Evolutionary conservation across 1,140 invertebrate genomes (phyloP), one percentile per base, ranked within the genome.

Genomic region (Campoletis sonorensis): DNA sequence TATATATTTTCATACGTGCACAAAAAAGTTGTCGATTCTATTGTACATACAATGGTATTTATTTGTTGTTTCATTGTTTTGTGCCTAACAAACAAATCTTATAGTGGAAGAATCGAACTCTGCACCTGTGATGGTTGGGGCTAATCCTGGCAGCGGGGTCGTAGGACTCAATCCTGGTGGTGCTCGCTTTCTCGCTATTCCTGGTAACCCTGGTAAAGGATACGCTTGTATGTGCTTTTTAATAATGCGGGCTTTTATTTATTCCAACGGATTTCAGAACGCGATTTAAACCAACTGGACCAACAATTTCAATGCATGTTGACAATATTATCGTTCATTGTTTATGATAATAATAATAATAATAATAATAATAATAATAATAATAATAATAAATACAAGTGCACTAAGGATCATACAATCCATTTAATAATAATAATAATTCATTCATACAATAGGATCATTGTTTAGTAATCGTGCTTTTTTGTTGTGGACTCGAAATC

Each of bases 131-230:
- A 89, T 92, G 83, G 87, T 87, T 85, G 88, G 88, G 81, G 85
- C 89, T 61, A 85, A 87, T 83, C 85, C 88, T 85, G 88, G 86
- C 23, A 30, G 30, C 83, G 88, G 87, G 85, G 88, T 87, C 84
- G 85, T 89, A 88, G 87, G 87, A 86, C 87, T 91, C 84, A 92
- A 92, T 88, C 90, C 94, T 90, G 93, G 93, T 89, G 93, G 93
- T 89, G 94, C 94, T 92, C 95, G 95, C 91, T 96, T 95, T 92
- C 93, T 96, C 92, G 93, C 94, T 89, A 94, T 96, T 91, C 95
- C 95, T 87, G 94, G 93, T 88, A 91, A 89, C 84, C 85, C 87
- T 87, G 84, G 86, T 88, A 78, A 78, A 64, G 58, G 85, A 91
- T 86, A 83, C 81, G 84, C 87, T 87, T 88, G 81, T 88, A 70